A percentile compares a stretch with the other conserved stretches of the same genome.
Evolutionary conservation across 2,113 vertebrate species (phyloP).

Genomic region (Leucopsar rothschildi): DNA sequence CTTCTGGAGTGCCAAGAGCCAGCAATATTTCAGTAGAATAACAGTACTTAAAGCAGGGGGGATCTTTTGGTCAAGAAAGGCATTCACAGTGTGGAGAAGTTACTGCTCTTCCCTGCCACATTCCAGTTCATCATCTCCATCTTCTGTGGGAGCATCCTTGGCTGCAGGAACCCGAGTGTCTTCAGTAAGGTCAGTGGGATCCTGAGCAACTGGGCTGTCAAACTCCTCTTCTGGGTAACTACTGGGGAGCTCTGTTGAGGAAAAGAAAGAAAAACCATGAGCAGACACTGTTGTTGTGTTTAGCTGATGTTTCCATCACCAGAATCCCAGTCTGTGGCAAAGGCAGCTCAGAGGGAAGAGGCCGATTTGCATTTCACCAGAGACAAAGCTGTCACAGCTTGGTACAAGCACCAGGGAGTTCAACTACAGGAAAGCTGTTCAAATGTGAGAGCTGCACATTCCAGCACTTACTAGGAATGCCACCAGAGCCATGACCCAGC

Average conservation of each 20-base stretch:
- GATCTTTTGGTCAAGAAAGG: background rate
- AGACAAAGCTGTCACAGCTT: background rate
- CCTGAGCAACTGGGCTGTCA: background rate
- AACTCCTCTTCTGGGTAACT: background rate
- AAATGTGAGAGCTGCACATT: background rate
- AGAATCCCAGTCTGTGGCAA: background rate
- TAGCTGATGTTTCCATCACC: background rate
- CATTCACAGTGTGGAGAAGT: background rate
- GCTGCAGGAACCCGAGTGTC: background rate
- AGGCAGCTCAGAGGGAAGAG: background rate
- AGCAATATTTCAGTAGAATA: fast-evolving
- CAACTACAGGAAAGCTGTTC: background rate
- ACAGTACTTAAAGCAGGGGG: background rate
- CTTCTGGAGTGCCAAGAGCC: background rate
- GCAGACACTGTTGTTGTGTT: background rate
- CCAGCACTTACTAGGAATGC: background rate
- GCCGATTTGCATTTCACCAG: background rate
- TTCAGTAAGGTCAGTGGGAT: background rate
- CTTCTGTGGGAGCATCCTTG: background rate
- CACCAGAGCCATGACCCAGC: fast-evolving
- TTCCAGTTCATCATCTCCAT: background rate
- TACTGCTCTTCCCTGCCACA: background rate
- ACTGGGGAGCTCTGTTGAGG: slow-evolving; percentile 11
- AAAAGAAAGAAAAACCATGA: background rate
- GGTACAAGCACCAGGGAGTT: background rate